Percentiles rank a stretch among this genome's conserved stretches.
phyloP scores from a whole-genome alignment of 1,140 invertebrate genomes.

The Aradophagus sp. region DNA sequence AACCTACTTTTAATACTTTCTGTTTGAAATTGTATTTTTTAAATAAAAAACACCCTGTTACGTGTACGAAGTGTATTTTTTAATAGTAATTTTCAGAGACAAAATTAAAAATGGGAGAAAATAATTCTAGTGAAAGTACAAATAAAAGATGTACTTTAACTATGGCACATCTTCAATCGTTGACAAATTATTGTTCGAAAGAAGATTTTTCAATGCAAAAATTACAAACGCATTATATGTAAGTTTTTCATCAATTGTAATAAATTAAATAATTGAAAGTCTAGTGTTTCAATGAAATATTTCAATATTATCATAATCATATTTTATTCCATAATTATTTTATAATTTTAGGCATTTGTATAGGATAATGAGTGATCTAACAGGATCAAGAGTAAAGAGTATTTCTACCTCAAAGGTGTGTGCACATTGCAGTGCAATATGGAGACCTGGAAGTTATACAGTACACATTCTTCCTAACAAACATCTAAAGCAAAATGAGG shows the following conservation, averaged over 20 bases:
- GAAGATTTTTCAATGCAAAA: neutral
- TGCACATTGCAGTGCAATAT: slow-evolving; percentile 65
- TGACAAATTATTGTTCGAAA: slow-evolving; percentile 57
- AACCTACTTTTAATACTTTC: too few species aligned
- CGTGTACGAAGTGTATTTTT: too few species aligned
- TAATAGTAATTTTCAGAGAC: too few species aligned
- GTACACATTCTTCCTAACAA: slow-evolving; percentile 58
- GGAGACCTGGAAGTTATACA: slow-evolving; percentile 57
- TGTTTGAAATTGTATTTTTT: too few species aligned
- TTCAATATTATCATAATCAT: neutral
- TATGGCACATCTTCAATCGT: too few species aligned
- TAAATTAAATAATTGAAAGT: neutral
- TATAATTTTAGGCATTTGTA: slow-evolving; percentile 59
- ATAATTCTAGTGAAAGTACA: too few species aligned
- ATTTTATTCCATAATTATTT: slow-evolving; percentile 9
- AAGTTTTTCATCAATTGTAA: slow-evolving; percentile 4
- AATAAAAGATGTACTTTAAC: too few species aligned
- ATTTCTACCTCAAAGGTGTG: slow-evolving; percentile 66
- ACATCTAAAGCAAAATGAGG: slow-evolving; percentile 20
- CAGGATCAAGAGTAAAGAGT: slow-evolving; percentile 58
- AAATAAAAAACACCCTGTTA: too few species aligned
- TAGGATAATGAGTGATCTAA: slow-evolving; percentile 20
- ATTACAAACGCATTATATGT: slow-evolving; percentile 12
- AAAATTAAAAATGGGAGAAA: too few species aligned
- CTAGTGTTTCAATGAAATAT: too few species aligned